These are phyloP conservation scores for Uromys caudimaculatus DNA, from an alignment of 2,797 vertebrate species.

Conservation along the genomic window DNA sequence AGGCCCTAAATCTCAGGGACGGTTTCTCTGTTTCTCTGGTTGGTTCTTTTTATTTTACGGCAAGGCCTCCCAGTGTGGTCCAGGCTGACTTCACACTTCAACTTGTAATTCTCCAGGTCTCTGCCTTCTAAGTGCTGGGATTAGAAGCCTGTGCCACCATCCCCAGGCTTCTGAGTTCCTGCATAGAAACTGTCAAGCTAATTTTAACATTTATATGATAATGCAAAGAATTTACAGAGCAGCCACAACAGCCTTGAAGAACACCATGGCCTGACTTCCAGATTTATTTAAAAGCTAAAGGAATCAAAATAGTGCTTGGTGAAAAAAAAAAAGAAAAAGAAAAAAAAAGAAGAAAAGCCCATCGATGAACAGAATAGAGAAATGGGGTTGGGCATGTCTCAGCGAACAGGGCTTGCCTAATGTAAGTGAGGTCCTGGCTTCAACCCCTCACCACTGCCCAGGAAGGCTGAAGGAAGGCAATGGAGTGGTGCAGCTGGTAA, in stretches of 20 bases:
- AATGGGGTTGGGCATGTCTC: neutral
- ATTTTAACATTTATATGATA: neutral
- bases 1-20: neutral
- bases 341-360: too few species aligned
- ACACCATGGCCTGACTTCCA: neutral
- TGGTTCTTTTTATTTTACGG: neutral
- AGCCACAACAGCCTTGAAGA: neutral
- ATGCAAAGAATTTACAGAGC: neutral
- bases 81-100: neutral
- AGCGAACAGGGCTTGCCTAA: neutral
- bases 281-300: constrained; percentile 4
- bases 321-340: too few species aligned
- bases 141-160: neutral
- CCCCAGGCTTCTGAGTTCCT: neutral
- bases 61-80: neutral
- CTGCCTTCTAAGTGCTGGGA: neutral
- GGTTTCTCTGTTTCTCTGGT: neutral
- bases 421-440: neutral
- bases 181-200: neutral
- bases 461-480: neutral
- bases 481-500: neutral
- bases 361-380: neutral
- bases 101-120: neutral
- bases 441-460: neutral
- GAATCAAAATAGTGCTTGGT: neutral